Base-by-base conservation (phyloP, 2,888 invertebrate species). In the Sabatieria punctata region DNA sequence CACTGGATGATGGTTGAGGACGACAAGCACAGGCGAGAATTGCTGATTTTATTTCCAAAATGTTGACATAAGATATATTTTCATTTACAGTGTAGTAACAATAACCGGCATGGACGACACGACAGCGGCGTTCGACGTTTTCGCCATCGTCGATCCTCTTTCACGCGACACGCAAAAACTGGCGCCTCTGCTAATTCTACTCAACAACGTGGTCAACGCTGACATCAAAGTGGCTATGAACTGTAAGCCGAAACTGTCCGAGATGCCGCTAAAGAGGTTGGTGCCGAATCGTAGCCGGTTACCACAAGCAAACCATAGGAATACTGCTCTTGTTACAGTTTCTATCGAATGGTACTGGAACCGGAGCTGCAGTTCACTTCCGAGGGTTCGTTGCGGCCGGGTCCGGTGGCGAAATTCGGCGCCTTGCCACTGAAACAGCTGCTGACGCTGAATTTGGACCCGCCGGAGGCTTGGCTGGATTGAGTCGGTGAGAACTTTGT, bases 251-350 rank as follows among this genome's bases (percentile, higher is more conserved):
- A 93, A 95, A 66, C 85, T 93, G 65, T 93, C 93, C 38, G 95
- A 95, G 63, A 84, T 97, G 83, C 97, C 97, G 1, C 73, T 97
- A 1, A 95, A 93, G 68, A 86, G 84, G 84, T 85, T 63, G 47
- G 44, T 40, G 33, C n/a, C n/a, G n/a, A n/a, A n/a, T n/a, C n/a
- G n/a, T n/a, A n/a, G n/a, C n/a, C n/a, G n/a, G n/a, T n/a, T 23
- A 13, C n/a, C 38, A 38, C n/a, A 18, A 35, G 22, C 22, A 24
- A 2, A 18, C 8, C 18, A 23, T 35, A 50, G 24, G 42, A 33
- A 15, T 15, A 30, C 23, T 43, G 22, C 15, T 48, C 43, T 48
- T 39, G 41, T 66, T 69, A n/a, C 68, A 85, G 86, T 63, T 95
- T 88, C 71, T 95, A 89, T 71, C 83, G 93, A 23, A 89, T 83